These are phyloP conservation scores for Oscheius sp. DNA, from an alignment of 2,888 invertebrate genomes.

Conservation along the genomic window DNA sequence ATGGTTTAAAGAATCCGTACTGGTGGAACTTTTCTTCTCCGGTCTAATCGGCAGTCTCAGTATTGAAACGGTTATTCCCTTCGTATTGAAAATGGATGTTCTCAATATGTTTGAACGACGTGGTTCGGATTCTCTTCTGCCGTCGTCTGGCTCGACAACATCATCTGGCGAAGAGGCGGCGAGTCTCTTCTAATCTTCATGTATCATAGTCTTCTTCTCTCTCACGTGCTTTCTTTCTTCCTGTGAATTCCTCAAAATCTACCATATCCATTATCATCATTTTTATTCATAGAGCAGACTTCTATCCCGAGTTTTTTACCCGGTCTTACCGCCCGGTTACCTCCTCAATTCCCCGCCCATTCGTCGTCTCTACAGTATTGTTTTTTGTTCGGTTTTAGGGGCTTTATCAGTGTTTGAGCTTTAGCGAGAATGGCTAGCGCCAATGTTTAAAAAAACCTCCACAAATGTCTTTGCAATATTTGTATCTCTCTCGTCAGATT, in stretches of 20 bases:
- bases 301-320: conserved; percentile 25
- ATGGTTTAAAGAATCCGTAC: conserved; percentile 73
- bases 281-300: conserved; percentile 16
- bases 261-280: conserved; percentile 15
- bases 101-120: conserved; percentile 50
- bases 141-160: conserved; percentile 12
- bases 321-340: conserved; percentile 16
- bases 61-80: conserved; percentile 93
- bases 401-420: conserved; percentile 28
- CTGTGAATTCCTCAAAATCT: conserved; percentile 16
- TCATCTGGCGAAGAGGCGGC: neutral
- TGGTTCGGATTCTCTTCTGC: neutral
- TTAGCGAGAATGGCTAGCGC: conserved; percentile 25
- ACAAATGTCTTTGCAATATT: conserved; percentile 25
- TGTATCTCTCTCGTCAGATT: conserved; percentile 6
- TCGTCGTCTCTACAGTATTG: conserved; percentile 6
- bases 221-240: conserved; percentile 15
- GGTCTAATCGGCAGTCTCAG: conserved; percentile 90
- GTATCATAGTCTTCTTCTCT: conserved; percentile 3
- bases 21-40: conserved; percentile 91
- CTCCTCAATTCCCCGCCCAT: conserved; percentile 10
- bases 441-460: conserved; percentile 20
- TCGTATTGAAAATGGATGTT: conserved; percentile 78
- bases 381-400: conserved; percentile 28
- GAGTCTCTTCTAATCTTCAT: conserved; percentile 8